Conservation (phyloP, 2,113 vertebrate genomes). For the Cyprinus carpio region DNA sequence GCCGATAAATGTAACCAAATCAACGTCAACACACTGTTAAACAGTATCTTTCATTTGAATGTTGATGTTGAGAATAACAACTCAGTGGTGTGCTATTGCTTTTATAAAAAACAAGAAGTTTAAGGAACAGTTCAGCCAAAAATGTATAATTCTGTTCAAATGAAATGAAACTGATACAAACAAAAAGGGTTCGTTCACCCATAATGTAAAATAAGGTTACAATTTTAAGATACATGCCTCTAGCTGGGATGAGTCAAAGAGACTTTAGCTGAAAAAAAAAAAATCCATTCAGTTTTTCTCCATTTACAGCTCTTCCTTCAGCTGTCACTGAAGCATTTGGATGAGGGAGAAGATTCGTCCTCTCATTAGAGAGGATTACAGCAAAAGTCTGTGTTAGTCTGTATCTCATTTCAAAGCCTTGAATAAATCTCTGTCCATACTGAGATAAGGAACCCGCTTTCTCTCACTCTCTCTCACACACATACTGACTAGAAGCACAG, state of each 20-base stretch:
- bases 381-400: conserved; percentile 26
- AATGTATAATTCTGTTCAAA: neutral
- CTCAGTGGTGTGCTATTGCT: neutral
- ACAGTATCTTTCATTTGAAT: neutral
- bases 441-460: conserved; percentile 13
- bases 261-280: neutral
- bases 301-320: neutral
- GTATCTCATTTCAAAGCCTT: conserved; percentile 25
- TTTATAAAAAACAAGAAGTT: neutral
- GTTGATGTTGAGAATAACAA: conserved; percentile 1
- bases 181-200: too few species aligned
- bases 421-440: conserved; percentile 28
- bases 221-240: too few species aligned
- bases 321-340: conserved; percentile 9
- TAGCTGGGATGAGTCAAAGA: neutral
- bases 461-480: neutral
- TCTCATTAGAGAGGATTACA: conserved; percentile 44
- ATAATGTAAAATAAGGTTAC: neutral
- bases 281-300: neutral
- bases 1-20: neutral
- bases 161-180: neutral
- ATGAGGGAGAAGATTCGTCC: conserved; percentile 6
- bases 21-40: neutral
- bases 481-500: neutral
- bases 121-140: neutral